Percentiles rank a stretch among this genome's conserved stretches.
Evolutionary conservation across 2,113 vertebrate species (phyloP).

Genomic region (Zapornia atra): DNA sequence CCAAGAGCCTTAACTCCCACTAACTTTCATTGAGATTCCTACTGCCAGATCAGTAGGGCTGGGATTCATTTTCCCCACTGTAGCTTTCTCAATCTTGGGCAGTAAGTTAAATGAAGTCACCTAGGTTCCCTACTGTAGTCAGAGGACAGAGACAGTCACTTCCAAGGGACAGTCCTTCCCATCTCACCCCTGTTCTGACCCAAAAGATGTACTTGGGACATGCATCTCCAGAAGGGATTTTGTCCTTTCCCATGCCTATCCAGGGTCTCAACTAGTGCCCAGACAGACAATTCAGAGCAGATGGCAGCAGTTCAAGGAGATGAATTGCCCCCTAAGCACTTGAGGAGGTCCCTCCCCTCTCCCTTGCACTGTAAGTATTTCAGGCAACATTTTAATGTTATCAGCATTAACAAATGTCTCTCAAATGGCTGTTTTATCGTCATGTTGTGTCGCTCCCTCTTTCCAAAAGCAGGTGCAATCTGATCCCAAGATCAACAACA

Average conservation of each 20-base stretch:
- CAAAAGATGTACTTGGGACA: neutral
- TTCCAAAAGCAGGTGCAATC: conserved; percentile 23
- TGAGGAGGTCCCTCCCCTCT: neutral
- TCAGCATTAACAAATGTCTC: conserved; percentile 47
- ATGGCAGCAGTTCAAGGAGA: neutral
- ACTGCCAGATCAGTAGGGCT: conserved; percentile 27
- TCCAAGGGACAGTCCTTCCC: neutral
- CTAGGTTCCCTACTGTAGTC: neutral
- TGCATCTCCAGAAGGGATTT: neutral
- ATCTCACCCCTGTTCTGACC: neutral
- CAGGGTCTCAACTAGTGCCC: neutral
- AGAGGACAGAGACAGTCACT: neutral
- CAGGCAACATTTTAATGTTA: conserved; percentile 7
- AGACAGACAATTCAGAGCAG: neutral
- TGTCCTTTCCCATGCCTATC: neutral
- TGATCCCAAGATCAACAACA: conserved; percentile 24
- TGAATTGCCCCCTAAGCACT: neutral
- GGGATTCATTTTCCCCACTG: neutral
- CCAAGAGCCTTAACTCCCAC: conserved; percentile 43
- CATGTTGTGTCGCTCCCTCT: neutral
- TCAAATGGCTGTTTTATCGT: conserved; percentile 37
- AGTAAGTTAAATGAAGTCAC: neutral
- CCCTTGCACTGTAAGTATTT: neutral
- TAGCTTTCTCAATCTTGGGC: conserved; percentile 7
- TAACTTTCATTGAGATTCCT: conserved; percentile 29